Conservation (phyloP, 2,797 vertebrate genomes). For the Tapera naevia region DNA sequence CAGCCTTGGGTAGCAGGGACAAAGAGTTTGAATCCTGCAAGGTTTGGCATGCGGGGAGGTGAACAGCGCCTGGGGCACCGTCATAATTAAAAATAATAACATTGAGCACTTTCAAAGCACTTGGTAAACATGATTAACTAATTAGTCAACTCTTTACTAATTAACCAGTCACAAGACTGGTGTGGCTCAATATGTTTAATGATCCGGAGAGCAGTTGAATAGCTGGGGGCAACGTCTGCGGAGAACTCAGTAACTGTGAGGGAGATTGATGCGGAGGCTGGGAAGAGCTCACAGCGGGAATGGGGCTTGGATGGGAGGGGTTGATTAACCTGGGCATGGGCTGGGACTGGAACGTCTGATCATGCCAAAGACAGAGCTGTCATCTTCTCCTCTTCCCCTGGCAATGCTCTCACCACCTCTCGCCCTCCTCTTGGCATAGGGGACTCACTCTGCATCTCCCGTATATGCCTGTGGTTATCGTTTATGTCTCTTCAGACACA, state of each 20-base stretch:
- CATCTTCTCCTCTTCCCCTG: background rate
- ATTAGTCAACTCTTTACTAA: constrained; percentile 68
- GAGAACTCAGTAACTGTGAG: background rate
- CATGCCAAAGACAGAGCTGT: background rate
- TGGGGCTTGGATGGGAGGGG: background rate
- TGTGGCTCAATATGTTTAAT: constrained; percentile 62
- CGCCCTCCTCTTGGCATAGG: rapidly evolving
- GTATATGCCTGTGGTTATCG: rapidly evolving
- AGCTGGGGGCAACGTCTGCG: background rate
- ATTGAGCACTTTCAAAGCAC: constrained; percentile 45
- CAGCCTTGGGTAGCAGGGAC: background rate
- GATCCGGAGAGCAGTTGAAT: constrained; percentile 56
- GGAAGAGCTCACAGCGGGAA: background rate
- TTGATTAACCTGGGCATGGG: background rate
- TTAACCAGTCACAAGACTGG: constrained; percentile 61
- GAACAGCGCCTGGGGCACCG: background rate
- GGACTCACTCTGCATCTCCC: rapidly evolving
- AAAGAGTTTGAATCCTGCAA: background rate
- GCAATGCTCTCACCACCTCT: background rate
- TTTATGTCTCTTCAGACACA: background rate
- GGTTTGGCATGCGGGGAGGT: background rate
- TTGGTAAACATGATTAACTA: constrained; percentile 62
- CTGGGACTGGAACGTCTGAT: background rate
- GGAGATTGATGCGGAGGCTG: background rate
- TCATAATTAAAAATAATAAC: constrained; percentile 54